Base-by-base conservation (phyloP, 2,888 invertebrate genomes). In the Brenthis hecate region DNA sequence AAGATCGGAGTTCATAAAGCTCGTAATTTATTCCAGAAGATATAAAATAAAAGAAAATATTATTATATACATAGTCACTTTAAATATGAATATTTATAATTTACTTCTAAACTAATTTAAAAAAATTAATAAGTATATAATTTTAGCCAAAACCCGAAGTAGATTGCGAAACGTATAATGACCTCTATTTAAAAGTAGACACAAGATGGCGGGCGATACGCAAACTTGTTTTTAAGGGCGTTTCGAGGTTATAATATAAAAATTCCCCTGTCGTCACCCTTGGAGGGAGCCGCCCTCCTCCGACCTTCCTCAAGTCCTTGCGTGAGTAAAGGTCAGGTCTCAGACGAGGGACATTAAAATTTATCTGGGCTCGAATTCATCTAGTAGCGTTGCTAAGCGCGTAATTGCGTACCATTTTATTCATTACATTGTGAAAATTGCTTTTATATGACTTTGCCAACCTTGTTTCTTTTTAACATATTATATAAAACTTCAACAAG, bases 161-260 rank as follows among this genome's bases (percentile, higher is more conserved):
- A 60, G 56, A 69, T 56, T 65, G 36, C 68, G 70, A 68, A 74
- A 70, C 70, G 75, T 74, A 69, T 75, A 74, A 71, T 74, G 75
- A 76, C 76, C 74, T 74, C 69, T 65, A 66, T 69, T 73, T 51
- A 28, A 57, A 72, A 73, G 71, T 69, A 73, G 73, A 71, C 72
- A 73, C 76, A 74, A 73, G 71, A 73, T 72, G 72, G 73, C 72
- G 62, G 70, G 62, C 67, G 75, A 75, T 76, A 76, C 74, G 65
- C 73, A 74, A 79, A 77, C 79, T 77, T 75, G 78, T 79, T 78
- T 75, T 75, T 75, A 77, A 89, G 89, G 89, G 77, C 88, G 87
- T 88, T 87, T 89, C 83, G 88, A 91, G 89, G 90, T 90, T 86
- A 84, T 87, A 85, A 86, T 84, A 85, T 84, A 87, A 87, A 87